Evolutionary conservation across 2,113 vertebrate genomes (phyloP).

Genomic region (Rhynchomys soricoides): DNA sequence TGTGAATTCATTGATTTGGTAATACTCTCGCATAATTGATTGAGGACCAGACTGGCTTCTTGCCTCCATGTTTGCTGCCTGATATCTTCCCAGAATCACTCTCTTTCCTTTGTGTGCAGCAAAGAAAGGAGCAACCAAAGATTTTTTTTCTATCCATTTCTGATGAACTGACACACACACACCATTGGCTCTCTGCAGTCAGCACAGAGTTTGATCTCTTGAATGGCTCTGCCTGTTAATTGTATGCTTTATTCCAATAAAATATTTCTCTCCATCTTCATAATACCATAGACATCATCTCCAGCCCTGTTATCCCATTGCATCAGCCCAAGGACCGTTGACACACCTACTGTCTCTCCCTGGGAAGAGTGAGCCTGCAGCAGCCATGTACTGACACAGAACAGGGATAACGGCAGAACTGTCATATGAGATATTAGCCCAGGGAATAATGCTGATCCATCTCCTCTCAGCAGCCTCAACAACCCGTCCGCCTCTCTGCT

Average conservation of each 20-base stretch:
- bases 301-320: not conserved
- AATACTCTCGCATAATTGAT: conserved; percentile 85
- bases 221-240: conserved; percentile 57
- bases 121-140: conserved; percentile 39
- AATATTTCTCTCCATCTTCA: not conserved
- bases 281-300: accelerated
- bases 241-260: not conserved
- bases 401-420: not conserved
- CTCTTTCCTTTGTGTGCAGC: not conserved
- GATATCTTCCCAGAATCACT: not conserved
- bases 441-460: conserved; percentile 44
- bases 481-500: not conserved
- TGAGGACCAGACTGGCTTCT: conserved; percentile 82
- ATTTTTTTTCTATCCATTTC: not conserved
- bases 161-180: not conserved
- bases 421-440: conserved; percentile 63
- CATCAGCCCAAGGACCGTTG: not conserved
- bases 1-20: conserved; percentile 85
- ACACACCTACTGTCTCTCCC: not conserved
- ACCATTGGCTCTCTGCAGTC: not conserved
- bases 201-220: accelerated
- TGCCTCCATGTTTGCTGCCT: not conserved
- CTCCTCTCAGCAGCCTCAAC: conserved; percentile 9
- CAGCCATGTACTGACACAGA: not conserved
- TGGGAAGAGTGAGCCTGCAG: not conserved